These are phyloP conservation scores for Hydrolagus affinis DNA, from an alignment of 2,113 vertebrate genomes.

Conservation along the genomic window DNA sequence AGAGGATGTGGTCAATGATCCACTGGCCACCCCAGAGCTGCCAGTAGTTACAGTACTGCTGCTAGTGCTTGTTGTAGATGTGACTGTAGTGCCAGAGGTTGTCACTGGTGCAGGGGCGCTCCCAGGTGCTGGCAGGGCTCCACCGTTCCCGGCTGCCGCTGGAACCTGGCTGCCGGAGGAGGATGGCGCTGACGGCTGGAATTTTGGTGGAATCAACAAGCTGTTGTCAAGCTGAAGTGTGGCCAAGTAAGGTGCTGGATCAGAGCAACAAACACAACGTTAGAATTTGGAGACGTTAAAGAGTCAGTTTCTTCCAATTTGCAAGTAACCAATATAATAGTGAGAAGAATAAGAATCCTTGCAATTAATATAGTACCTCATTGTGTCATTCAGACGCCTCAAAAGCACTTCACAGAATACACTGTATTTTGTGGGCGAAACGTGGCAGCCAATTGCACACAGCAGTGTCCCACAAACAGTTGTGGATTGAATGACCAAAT, in stretches of 20 bases:
- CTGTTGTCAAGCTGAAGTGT: constrained; percentile 77
- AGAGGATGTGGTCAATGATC: constrained; percentile 39
- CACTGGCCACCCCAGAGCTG: constrained; percentile 35
- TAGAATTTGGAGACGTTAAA: background rate
- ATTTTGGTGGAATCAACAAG: constrained; percentile 76
- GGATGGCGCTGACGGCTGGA: constrained; percentile 51
- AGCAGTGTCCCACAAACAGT: too few relatives aligned
- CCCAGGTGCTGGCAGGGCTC: constrained; percentile 39
- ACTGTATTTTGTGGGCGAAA: too few relatives aligned
- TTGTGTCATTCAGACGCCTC: too few relatives aligned
- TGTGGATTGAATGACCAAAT: too few relatives aligned
- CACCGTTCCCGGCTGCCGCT: constrained; percentile 44
- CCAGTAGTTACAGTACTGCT: constrained; percentile 43
- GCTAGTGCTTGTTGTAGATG: constrained; percentile 48
- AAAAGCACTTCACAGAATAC: too few relatives aligned
- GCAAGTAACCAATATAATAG: background rate
- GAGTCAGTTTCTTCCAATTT: background rate
- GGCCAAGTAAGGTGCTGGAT: constrained; percentile 80
- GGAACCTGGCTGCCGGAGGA: constrained; percentile 50
- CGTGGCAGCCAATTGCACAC: too few relatives aligned
- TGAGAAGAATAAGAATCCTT: background rate
- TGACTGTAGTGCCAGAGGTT: constrained; percentile 48
- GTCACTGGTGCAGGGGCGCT: constrained; percentile 34
- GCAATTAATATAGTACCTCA: background rate
- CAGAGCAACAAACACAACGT: constrained; percentile 33